Conservation (phyloP, 1,140 invertebrate species). For the Monomorium pharaonis region DNA sequence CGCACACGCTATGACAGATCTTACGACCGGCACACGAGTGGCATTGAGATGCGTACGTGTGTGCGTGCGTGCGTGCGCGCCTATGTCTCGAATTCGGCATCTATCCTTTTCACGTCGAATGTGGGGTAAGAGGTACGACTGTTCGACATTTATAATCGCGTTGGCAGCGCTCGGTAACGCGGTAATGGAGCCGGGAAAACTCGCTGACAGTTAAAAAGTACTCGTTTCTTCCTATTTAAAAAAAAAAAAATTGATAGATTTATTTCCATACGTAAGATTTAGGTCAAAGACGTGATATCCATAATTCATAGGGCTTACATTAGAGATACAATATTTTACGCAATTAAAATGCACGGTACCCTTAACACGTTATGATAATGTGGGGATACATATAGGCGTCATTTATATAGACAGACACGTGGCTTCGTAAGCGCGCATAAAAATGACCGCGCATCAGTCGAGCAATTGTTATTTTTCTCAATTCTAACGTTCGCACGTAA, state of each 20-base stretch:
- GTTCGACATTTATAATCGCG: conserved; percentile 11
- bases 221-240: neutral
- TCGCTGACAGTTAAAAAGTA: neutral
- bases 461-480: too few species aligned
- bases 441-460: neutral
- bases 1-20: conserved; percentile 13
- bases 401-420: too few species aligned
- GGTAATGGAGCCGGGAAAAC: neutral
- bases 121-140: neutral
- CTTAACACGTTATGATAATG: neutral
- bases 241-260: neutral
- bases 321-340: neutral
- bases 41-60: neutral
- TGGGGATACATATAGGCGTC: neutral
- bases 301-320: neutral
- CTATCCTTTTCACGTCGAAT: neutral
- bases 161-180: neutral
- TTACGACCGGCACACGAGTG: conserved; percentile 4
- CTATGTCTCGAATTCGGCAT: neutral
- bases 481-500: too few species aligned
- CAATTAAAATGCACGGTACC: neutral
- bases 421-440: too few species aligned
- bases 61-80: neutral
- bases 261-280: neutral
- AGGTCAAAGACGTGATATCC: neutral